These are phyloP conservation scores for Dioctria rufipes DNA, from an alignment of 2,888 invertebrate species.

Conservation along the genomic window DNA sequence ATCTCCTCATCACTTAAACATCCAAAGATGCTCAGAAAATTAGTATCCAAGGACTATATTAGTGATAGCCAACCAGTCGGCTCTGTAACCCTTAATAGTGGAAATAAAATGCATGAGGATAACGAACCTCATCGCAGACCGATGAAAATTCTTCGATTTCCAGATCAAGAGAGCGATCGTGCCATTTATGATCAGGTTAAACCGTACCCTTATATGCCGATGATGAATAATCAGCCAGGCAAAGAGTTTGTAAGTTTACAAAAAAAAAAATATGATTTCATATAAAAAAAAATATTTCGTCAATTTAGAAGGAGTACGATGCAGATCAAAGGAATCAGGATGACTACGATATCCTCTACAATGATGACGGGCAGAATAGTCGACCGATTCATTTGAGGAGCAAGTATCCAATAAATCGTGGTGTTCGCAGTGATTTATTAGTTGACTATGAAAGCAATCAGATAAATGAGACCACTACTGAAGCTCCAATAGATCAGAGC, in stretches of 20 bases:
- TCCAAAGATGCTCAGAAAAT: slow-evolving; percentile 70
- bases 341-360: slow-evolving; percentile 67
- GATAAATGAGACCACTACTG: slow-evolving; percentile 4
- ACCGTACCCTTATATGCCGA: slow-evolving; percentile 55
- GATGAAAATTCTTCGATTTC: slow-evolving; percentile 31
- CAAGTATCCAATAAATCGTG: slow-evolving; percentile 70
- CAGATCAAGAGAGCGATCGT: slow-evolving; percentile 28
- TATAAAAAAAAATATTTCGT: neutral
- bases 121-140: slow-evolving; percentile 30
- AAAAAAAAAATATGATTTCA: neutral
- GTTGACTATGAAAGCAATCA: neutral
- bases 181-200: slow-evolving; percentile 33
- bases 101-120: slow-evolving; percentile 16
- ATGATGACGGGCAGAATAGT: slow-evolving; percentile 66
- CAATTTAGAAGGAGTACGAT: slow-evolving; percentile 66
- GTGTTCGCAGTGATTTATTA: slow-evolving; percentile 66
- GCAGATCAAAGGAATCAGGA: slow-evolving; percentile 62
- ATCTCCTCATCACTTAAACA: slow-evolving; percentile 68
- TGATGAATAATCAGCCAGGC: slow-evolving; percentile 55
- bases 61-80: slow-evolving; percentile 24
- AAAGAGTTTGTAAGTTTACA: slow-evolving; percentile 60
- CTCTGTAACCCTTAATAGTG: neutral
- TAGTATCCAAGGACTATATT: slow-evolving; percentile 59
- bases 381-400: slow-evolving; percentile 68
- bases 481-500: neutral